Evolutionary conservation across 2,113 vertebrate species (phyloP).

Genomic region (Arothron firmamentum): DNA sequence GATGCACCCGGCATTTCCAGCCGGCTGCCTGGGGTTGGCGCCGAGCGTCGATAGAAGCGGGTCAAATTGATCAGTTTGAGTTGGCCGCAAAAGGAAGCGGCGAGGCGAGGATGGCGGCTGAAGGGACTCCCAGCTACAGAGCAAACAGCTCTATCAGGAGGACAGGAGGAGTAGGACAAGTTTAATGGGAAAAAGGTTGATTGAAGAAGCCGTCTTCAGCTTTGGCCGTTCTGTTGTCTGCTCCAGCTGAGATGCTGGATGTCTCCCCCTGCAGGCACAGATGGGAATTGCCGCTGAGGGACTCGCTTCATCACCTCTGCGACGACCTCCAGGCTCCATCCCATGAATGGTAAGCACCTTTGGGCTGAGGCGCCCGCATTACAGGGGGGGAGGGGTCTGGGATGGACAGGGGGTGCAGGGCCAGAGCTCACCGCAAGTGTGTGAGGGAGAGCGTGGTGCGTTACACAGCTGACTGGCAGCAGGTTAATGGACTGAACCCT

Average conservation of each 20-base stretch:
- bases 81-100: not conserved
- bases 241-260: conserved; percentile 5
- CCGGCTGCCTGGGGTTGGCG: conserved; percentile 1
- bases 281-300: conserved; percentile 37
- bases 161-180: conserved; percentile 16
- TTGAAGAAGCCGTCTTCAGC: conserved; percentile 30
- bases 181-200: conserved; percentile 29
- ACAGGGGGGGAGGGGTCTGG: not conserved
- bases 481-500: conserved; percentile 53
- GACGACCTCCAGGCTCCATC: conserved; percentile 32
- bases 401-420: conserved; percentile 1
- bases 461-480: conserved; percentile 49
- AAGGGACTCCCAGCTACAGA: conserved; percentile 15
- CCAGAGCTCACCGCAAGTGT: conserved; percentile 2
- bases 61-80: conserved; percentile 28
- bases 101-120: not conserved
- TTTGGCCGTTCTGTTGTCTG: not conserved
- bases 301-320: conserved; percentile 31
- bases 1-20: conserved; percentile 43
- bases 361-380: conserved; percentile 18
- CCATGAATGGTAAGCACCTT: conserved; percentile 58
- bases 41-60: conserved; percentile 29
- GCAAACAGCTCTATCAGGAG: conserved; percentile 16
- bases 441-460: conserved; percentile 8
- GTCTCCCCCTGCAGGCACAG: conserved; percentile 18